Conservation (phyloP, 2,113 vertebrate species). For the Stictonetta naevosa region DNA sequence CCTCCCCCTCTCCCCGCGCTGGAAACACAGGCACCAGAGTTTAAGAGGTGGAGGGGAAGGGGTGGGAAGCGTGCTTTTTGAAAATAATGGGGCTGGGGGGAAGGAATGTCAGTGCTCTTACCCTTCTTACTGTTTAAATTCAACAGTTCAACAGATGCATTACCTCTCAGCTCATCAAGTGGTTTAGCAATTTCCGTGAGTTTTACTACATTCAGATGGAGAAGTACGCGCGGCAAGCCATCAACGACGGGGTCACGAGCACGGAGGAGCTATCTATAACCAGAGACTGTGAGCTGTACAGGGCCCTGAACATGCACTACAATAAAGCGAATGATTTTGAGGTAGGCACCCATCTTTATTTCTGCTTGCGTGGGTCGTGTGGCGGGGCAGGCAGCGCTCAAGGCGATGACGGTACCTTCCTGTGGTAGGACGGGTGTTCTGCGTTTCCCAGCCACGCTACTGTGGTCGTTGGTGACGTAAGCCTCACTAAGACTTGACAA, state of each 20-base stretch:
- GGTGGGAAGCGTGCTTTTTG: conserved; percentile 54
- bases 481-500: neutral
- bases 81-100: conserved; percentile 36
- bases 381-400: neutral
- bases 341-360: conserved; percentile 83
- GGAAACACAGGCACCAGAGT: neutral
- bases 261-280: conserved; percentile 92
- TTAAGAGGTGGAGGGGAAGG: conserved; percentile 29
- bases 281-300: conserved; percentile 96
- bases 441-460: neutral
- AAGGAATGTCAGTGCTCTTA: conserved; percentile 69
- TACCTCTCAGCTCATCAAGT: conserved; percentile 99
- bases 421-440: neutral
- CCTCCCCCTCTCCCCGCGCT: neutral
- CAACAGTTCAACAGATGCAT: conserved; percentile 99
- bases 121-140: conserved; percentile 74
- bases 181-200: conserved; percentile 99
- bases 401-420: neutral
- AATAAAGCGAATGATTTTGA: conserved; percentile 99
- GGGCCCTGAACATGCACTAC: conserved; percentile 99
- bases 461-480: neutral
- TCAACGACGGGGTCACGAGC: conserved; percentile 93
- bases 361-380: neutral
- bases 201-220: conserved; percentile 99
- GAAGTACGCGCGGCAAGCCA: conserved; percentile 97